phyloP scores from a whole-genome alignment of 1,140 invertebrate species.

The Heterodera carotae region DNA sequence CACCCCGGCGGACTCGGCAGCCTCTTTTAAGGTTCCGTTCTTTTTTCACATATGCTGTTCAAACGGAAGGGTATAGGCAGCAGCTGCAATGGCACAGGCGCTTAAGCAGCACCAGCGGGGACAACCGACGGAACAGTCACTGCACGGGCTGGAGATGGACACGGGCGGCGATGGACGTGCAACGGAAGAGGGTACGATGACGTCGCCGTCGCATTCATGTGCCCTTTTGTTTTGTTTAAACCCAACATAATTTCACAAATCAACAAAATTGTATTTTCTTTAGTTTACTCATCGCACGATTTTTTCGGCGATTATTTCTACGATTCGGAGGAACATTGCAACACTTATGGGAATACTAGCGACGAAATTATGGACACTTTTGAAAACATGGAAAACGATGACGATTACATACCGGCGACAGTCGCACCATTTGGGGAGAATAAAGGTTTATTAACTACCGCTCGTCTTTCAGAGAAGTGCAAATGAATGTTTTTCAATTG shows the following conservation, averaged over 20 bases:
- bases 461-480: not conserved
- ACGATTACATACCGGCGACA: not conserved
- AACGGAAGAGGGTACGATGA: no score
- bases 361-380: not conserved
- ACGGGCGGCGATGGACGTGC: not conserved
- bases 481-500: not conserved
- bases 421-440: not conserved
- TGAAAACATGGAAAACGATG: not conserved
- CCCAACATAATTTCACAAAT: no score
- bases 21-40: slow-evolving; percentile 28
- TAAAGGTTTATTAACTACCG: not conserved
- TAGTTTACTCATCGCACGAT: not conserved
- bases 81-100: slow-evolving; percentile 6
- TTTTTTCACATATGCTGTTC: no score
- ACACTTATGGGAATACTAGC: not conserved
- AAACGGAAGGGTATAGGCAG: not conserved
- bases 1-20: slow-evolving; percentile 37
- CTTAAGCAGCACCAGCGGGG: not conserved
- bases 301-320: not conserved
- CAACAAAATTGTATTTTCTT: not conserved
- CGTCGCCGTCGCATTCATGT: no score
- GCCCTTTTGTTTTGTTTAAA: no score
- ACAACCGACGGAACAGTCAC: not conserved
- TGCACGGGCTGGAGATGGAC: not conserved
- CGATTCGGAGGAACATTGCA: not conserved